Base-by-base conservation (phyloP, 2,113 vertebrate genomes). In the Irena cyanogastra region DNA sequence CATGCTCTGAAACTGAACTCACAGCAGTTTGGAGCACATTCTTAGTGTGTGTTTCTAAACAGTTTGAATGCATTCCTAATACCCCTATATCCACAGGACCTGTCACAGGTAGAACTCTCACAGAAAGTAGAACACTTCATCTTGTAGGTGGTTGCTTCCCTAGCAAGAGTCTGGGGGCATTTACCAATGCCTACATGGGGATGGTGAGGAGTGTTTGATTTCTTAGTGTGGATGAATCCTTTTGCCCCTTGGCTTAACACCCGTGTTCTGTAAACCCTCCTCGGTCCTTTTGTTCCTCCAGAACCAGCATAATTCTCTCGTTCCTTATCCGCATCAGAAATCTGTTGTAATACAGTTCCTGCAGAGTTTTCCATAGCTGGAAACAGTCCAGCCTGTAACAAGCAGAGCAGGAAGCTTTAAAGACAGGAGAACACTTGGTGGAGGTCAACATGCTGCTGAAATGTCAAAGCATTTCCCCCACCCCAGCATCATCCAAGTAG, bases 1-100 rank as follows among this genome's bases (percentile, higher is more conserved):
- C 0, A 3, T 65, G 69, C 24, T 66, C 60, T 71, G 78, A 47
- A 68, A 26, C 35, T 39, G 60, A 89, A 30, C 37, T 85, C 41
- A 11, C 18, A 39, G 16, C 37, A 41, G 2, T 22, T 30, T 9
- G 30, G 47, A 35, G 16, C 44, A 18, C 1, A 0, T 28, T 59
- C 72, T 31, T 27, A n/a, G 6, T 33, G 41, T 26, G 44, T 2
- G 3, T 74, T 82, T 54, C 37, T 13, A 1, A 82, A 17, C 16
- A 39, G 37, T 33, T 33, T 24, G 33, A 68, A 30, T 8, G 7
- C 3, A 7, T 83, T 65, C 35, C 53, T 37, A 4, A 2, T 22
- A 8, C 14, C 49, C n/a, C 16, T 15, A 12, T 35, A 5, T 60
- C n/a, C 30, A 11, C 60, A 81, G 42, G 28, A 33, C 23, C 27